Conservation (phyloP, 2,113 vertebrate species). For the Benitochromis conjunctus region DNA sequence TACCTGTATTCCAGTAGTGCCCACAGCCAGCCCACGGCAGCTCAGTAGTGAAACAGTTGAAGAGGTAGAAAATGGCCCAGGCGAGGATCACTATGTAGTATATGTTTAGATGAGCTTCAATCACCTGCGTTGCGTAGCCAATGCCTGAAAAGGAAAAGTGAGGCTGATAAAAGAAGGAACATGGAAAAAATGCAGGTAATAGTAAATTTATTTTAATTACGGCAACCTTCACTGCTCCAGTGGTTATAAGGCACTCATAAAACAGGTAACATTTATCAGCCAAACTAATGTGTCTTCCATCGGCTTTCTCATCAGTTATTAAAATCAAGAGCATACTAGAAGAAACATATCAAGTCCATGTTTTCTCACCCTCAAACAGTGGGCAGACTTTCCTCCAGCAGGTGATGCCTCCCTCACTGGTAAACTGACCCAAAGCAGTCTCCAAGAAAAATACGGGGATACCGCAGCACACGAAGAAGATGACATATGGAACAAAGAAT, state of each 20-base stretch:
- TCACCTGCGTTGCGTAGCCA: conserved; percentile 97
- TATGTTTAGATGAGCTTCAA: conserved; percentile 93
- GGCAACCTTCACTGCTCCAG: background rate
- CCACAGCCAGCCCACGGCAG: conserved; percentile 96
- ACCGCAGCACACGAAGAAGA: conserved; percentile 98
- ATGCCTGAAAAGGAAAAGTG: conserved; percentile 77
- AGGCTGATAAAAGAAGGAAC: background rate
- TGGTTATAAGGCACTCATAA: background rate
- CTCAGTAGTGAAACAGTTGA: conserved; percentile 95
- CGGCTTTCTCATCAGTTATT: background rate
- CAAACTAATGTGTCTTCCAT: background rate
- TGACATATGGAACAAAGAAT: conserved; percentile 96
- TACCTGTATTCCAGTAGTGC: conserved; percentile 98
- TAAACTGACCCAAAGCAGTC: conserved; percentile 96
- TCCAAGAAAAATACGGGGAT: conserved; percentile 98
- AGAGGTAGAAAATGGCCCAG: conserved; percentile 99
- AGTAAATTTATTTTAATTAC: background rate
- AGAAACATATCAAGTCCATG: background rate
- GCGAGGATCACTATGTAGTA: conserved; percentile 98
- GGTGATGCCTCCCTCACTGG: conserved; percentile 96
- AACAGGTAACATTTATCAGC: background rate
- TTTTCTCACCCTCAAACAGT: conserved; percentile 89
- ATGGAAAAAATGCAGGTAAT: background rate
- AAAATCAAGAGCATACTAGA: background rate
- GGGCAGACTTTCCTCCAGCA: conserved; percentile 98